Evolutionary conservation across 2,888 invertebrate species (phyloP).

Genomic region (Diarsia rubi): DNA sequence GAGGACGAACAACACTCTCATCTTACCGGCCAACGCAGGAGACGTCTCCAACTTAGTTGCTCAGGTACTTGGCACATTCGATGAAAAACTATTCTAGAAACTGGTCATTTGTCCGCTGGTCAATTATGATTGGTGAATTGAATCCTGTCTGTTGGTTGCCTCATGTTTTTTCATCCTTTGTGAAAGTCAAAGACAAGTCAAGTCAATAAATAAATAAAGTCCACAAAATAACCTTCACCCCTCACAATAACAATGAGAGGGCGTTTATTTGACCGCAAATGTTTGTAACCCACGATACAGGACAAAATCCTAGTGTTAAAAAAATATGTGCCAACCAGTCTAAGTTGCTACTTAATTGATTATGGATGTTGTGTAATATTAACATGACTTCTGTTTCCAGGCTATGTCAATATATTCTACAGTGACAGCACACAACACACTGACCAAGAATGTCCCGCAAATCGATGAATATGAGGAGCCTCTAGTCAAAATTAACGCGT

Average conservation of each 20-base stretch:
- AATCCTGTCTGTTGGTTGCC: neutral
- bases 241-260: neutral
- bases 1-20: constrained; percentile 97
- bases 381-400: constrained; percentile 78
- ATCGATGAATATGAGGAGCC: constrained; percentile 77
- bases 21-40: constrained; percentile 97
- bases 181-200: too few species aligned
- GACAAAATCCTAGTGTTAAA: too few species aligned
- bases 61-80: constrained; percentile 90
- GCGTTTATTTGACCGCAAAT: neutral
- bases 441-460: constrained; percentile 72
- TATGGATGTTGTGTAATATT: neutral
- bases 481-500: constrained; percentile 78
- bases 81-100: neutral
- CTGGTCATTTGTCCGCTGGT: neutral
- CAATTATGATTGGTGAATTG: neutral
- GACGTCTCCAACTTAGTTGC: constrained; percentile 95
- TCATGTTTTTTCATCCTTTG: neutral
- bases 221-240: neutral
- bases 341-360: neutral
- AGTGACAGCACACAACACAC: constrained; percentile 84
- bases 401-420: constrained; percentile 92
- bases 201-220: too few species aligned
- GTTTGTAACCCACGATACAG: too few species aligned
- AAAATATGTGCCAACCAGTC: neutral